A percentile compares a stretch with the other conserved stretches of the same genome.
Evolutionary conservation across 2,113 vertebrate genomes (phyloP).

Genomic region (Synodontis membranacea): DNA sequence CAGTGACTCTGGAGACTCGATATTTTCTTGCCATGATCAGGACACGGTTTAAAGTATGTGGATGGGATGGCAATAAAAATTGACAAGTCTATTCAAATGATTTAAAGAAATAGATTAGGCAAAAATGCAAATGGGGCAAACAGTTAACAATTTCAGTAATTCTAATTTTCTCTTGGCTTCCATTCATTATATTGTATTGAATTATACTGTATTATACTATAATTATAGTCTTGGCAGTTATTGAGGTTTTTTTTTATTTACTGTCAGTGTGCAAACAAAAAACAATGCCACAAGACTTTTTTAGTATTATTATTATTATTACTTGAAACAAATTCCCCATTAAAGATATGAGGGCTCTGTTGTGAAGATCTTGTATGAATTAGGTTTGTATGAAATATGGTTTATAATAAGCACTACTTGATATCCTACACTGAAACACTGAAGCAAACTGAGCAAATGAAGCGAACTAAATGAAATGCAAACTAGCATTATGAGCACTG

Average conservation of each 20-base stretch:
- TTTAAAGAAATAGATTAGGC: background rate
- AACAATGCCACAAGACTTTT: background rate
- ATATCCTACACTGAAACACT: background rate
- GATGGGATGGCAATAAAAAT: background rate
- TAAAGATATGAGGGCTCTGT: background rate
- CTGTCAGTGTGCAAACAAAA: background rate
- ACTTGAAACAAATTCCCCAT: background rate
- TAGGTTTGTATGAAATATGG: background rate
- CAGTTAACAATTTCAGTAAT: background rate
- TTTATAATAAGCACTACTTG: background rate
- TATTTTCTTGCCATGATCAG: background rate
- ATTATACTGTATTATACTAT: background rate
- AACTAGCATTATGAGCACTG: too few species aligned
- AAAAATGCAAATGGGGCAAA: background rate
- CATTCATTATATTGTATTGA: background rate
- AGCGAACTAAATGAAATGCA: too few species aligned
- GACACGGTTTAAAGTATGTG: background rate
- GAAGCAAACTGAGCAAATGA: background rate
- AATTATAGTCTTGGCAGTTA: background rate
- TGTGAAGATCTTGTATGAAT: constrained; percentile 1
- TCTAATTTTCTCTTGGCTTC: background rate
- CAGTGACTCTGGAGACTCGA: background rate
- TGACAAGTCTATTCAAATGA: constrained; percentile 7
- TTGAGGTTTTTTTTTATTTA: background rate
- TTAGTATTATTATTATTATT: background rate